Base-by-base conservation (phyloP, 2,888 invertebrate genomes). In the Stegophylla sp. region DNA sequence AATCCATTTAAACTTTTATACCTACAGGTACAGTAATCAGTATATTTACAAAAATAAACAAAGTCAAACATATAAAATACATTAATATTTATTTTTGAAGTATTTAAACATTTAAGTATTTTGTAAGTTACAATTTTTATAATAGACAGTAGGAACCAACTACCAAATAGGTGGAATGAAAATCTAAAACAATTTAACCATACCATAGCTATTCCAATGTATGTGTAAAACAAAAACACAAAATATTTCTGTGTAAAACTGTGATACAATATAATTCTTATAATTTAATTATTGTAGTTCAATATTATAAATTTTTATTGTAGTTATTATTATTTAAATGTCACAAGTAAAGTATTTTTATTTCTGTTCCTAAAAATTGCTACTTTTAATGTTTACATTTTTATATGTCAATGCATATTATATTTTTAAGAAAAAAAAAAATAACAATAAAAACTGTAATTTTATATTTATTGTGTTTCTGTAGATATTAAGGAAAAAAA, bases 391-490 rank as follows among this genome's bases (percentile, higher is more conserved):
- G 48, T 75, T 64, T 53, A 53, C 23, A 53, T 53, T 75, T 64
- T 64, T 53, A 7, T 75, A 64, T 75, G 51, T 75, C 23, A 41
- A 64, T 66, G n/a, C 75, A 75, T 53, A 75, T 64, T 75, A 75
- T 75, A 64, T 63, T 63, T 75, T 53, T 75, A 75, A 64, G 64
- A 15, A 15, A 51, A 71, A 53, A 28, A 66, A 53, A 72, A 48
- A 48, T 9, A n/a, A n/a, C n/a, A n/a, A n/a, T 43, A 45, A 61
- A 74, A 74, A 64, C 41, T 75, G 75, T 75, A 66, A 75, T 75
- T 75, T 75, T 75, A 75, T 75, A 75, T 17, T 64, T 75, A 64
- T 64, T 64, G 41, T 64, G 41, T 74, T 61, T 75, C 34, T 41
- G 41, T 75, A 41, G 51, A 64, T 41, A 12, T 64, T 64, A 23